Percentiles rank a stretch among this genome's conserved stretches.
phyloP scores from a whole-genome alignment of 2,797 vertebrate species.

The Scyliorhinus canicula region DNA sequence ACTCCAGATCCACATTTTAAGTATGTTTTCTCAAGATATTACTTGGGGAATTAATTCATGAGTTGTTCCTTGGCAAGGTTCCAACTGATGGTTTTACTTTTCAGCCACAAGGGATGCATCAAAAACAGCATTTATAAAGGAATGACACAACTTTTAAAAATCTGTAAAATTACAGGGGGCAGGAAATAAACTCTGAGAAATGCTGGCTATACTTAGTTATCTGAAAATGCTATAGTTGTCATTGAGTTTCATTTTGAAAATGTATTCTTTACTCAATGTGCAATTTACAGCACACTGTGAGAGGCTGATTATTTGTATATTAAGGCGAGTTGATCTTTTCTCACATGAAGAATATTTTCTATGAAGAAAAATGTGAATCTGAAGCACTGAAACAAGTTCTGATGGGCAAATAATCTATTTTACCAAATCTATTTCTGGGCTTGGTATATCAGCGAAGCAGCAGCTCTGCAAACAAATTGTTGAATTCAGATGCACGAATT shows the following conservation, averaged over 20 bases:
- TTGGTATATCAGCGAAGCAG: background rate
- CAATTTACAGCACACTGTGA: background rate
- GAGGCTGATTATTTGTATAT: background rate
- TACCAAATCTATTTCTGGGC: background rate
- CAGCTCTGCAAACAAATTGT: background rate
- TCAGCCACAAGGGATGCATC: background rate
- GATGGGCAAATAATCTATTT: background rate
- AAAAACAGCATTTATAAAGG: background rate
- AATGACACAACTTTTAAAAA: background rate
- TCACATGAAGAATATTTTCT: background rate
- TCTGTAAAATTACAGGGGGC: background rate
- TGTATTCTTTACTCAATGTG: background rate
- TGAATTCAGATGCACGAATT: background rate
- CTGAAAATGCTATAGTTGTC: slow-evolving; percentile 7
- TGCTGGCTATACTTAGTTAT: background rate
- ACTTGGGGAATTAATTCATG: background rate
- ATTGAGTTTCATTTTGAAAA: background rate
- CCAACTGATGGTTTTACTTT: background rate
- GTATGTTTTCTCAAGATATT: background rate
- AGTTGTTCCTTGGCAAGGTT: background rate
- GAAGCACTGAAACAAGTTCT: background rate
- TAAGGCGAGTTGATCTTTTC: background rate
- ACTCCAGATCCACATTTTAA: background rate
- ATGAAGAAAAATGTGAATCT: background rate
- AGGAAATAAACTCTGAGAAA: background rate